These are phyloP conservation scores for Polyommatus iphigenia DNA, from an alignment of 2,888 invertebrate species.

Conservation along the genomic window DNA sequence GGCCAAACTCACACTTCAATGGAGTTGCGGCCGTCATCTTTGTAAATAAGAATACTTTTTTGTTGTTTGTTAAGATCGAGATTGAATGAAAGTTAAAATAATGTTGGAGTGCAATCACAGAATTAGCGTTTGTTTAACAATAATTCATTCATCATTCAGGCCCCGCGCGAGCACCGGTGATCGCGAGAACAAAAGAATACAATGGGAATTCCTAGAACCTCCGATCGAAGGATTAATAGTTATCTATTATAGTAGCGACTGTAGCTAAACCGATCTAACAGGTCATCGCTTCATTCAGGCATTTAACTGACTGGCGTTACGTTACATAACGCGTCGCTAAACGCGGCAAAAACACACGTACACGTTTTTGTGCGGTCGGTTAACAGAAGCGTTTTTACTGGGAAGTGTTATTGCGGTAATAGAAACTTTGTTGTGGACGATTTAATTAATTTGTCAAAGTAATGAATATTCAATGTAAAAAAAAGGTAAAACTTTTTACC, in stretches of 20 bases:
- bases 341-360: conserved; percentile 17
- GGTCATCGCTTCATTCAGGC: background rate
- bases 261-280: background rate
- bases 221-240: no score
- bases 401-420: background rate
- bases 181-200: no score
- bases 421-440: background rate
- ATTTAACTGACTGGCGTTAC: conserved; percentile 23
- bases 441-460: conserved; percentile 9
- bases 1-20: no score
- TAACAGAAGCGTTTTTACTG: conserved; percentile 16
- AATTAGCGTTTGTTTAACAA: no score
- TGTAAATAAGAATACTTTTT: no score
- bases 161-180: no score
- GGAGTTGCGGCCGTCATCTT: no score
- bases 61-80: no score
- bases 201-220: no score
- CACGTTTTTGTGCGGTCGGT: conserved; percentile 29
- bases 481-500: background rate
- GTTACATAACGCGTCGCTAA: conserved; percentile 14
- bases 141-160: no score
- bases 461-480: conserved; percentile 12
- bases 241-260: background rate
- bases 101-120: no score
- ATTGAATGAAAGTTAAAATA: no score